Evolutionary conservation across 23 tunicate genomes (phyloP).

Genomic region (Styela plicata): DNA sequence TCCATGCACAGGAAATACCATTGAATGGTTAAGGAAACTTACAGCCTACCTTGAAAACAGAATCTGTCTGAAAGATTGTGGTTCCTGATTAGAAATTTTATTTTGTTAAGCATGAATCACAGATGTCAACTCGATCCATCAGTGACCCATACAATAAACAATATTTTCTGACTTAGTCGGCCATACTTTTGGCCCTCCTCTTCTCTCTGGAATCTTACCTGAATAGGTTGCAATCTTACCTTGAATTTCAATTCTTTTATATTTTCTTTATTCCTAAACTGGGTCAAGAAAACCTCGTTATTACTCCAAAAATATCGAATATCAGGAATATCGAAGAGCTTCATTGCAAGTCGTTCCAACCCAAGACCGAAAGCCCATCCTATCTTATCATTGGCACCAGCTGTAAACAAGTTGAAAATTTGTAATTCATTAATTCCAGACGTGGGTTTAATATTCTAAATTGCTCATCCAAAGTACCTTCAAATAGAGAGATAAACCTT

Average conservation of each 20-base stretch:
- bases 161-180: background rate
- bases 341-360: constrained; percentile 92
- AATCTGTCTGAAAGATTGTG: too few species aligned
- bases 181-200: too few species aligned
- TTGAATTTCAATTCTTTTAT: constrained; percentile 50
- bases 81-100: too few species aligned
- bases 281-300: constrained; percentile 52
- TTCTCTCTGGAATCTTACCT: too few species aligned
- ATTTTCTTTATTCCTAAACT: constrained; percentile 43
- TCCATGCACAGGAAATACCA: too few species aligned
- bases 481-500: too few species aligned
- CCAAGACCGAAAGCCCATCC: constrained; percentile 99
- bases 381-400: constrained; percentile 75
- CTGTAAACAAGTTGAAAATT: constrained; percentile 30
- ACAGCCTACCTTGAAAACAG: too few species aligned
- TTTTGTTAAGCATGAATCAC: too few species aligned
- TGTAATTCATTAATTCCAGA: too few species aligned
- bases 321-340: constrained; percentile 79
- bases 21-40: too few species aligned
- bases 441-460: too few species aligned
- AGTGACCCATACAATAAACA: background rate
- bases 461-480: too few species aligned
- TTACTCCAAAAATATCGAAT: constrained; percentile 85
- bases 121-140: background rate
- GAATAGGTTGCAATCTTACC: constrained; percentile 17